Evolutionary conservation across 2,797 vertebrate genomes (phyloP), one percentile per base, ranked within the genome.

Genomic region (Tauraco hartlaubi): DNA sequence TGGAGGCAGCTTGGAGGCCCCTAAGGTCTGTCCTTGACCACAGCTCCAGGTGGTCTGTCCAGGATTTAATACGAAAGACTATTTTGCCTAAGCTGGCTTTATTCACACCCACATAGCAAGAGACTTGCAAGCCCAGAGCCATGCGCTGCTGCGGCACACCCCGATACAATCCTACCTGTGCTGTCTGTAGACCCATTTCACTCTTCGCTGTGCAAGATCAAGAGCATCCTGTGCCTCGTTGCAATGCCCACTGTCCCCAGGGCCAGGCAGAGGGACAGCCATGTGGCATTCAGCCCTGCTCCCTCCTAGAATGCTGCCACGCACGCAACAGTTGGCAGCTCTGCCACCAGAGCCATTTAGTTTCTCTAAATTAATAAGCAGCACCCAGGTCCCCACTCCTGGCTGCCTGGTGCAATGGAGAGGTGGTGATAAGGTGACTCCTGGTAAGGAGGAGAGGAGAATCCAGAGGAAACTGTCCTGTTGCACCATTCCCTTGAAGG

Each of bases 381-480:
- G 90, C 95, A 96, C 91, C 97, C 94, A 88, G 87, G 87, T 96
- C 86, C 95, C 94, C 59, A 56, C 81, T 84, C 54, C 48, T 71
- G 55, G 75, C 89, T 88, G 31, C 28, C 84, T 6, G 52, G 12
- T 55, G 54, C 54, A n/a, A 20, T 5, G 41, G 35, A 49, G 17
- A 48, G 21, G 28, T 22, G 48, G 41, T 1, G 12, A 63, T 17
- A 20, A 22, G 35, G 72, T 8, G 39, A 15, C 26, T 20, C 46
- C 44, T n/a, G 19, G 5, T 31, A 25, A 49, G 37, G 56, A 73
- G 59, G 46, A 72, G 15, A 25, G 54, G 23, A 43, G 6, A 54
- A 2, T 14, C 10, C 64, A 62, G 49, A 56, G 29, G 22, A 72
- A 84, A 46, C 44, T 43, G 49, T 35, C 33, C 37, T 63, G 3